These are phyloP conservation scores for Cremastinae sp. DNA, from an alignment of 2,888 invertebrate genomes.

Conservation along the genomic window DNA sequence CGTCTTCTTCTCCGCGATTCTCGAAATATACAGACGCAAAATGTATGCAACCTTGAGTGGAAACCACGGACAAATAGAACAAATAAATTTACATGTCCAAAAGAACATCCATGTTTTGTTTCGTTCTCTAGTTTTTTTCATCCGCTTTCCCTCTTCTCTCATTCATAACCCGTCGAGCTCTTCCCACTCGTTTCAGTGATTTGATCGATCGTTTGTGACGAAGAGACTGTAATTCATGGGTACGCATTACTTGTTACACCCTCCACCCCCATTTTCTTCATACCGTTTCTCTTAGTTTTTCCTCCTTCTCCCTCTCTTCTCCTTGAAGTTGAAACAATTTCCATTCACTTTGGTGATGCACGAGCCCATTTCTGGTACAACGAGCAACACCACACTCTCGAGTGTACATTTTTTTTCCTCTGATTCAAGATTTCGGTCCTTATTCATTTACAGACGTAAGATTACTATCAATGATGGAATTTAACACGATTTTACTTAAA, in stretches of 20 bases:
- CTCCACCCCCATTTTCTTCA: neutral
- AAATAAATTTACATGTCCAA: slow-evolving; percentile 57
- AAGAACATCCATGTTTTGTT: slow-evolving; percentile 38
- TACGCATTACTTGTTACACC: slow-evolving; percentile 8
- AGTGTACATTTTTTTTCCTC: neutral
- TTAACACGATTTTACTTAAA: too few relatives aligned
- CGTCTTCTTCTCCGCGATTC: slow-evolving; percentile 1
- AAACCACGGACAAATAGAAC: slow-evolving; percentile 58
- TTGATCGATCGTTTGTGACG: slow-evolving; percentile 55
- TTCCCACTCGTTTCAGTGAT: slow-evolving; percentile 25
- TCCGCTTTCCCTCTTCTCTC: slow-evolving; percentile 38
- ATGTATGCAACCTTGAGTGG: slow-evolving; percentile 1
- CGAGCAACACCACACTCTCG: slow-evolving; percentile 6
- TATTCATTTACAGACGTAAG: too few relatives aligned
- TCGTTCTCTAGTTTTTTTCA: slow-evolving; percentile 23
- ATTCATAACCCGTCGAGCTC: slow-evolving; percentile 17
- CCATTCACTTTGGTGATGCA: slow-evolving; percentile 29
- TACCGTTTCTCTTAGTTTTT: slow-evolving; percentile 17
- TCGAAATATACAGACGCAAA: slow-evolving; percentile 20
- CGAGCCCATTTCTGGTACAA: slow-evolving; percentile 14
- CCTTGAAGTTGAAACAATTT: slow-evolving; percentile 24
- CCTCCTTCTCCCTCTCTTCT: neutral
- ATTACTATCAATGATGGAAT: too few relatives aligned
- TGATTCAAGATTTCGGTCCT: neutral
- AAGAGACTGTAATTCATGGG: slow-evolving; percentile 44